These are phyloP conservation scores for Mythimna ferrago DNA, from an alignment of 2,888 invertebrate species.

Conservation along the genomic window DNA sequence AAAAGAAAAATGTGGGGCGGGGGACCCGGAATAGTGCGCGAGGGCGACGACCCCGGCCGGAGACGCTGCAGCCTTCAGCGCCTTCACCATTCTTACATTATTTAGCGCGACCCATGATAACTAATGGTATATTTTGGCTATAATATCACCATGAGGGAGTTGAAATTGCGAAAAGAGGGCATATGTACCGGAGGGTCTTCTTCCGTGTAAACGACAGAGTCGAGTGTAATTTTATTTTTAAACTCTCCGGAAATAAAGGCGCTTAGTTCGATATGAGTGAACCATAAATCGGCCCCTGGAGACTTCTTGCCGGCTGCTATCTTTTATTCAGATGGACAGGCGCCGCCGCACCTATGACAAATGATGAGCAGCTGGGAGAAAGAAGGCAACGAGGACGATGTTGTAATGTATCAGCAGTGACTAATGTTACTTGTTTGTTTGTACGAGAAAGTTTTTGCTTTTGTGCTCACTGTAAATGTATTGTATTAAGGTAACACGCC, in stretches of 20 bases:
- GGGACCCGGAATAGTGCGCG: slow-evolving; percentile 76
- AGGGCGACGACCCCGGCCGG: slow-evolving; percentile 82
- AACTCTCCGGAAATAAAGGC: slow-evolving; percentile 71
- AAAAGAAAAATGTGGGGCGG: slow-evolving; percentile 88
- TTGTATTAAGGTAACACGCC: slow-evolving; percentile 24
- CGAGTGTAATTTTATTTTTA: slow-evolving; percentile 71
- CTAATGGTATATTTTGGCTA: slow-evolving; percentile 74
- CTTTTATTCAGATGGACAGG: slow-evolving; percentile 82
- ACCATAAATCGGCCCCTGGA: slow-evolving; percentile 81
- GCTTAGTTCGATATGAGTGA: slow-evolving; percentile 70
- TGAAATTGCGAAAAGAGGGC: slow-evolving; percentile 64
- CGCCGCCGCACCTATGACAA: slow-evolving; percentile 72
- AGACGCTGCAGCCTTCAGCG: slow-evolving; percentile 75
- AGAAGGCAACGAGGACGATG: slow-evolving; percentile 56
- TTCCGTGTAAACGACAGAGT: slow-evolving; percentile 57
- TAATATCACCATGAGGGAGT: slow-evolving; percentile 69
- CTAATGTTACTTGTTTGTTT: slow-evolving; percentile 66
- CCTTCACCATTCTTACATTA: slow-evolving; percentile 80
- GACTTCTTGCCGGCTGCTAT: slow-evolving; percentile 78
- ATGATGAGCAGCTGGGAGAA: slow-evolving; percentile 71
- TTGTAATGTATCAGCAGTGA: slow-evolving; percentile 61
- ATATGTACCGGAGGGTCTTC: slow-evolving; percentile 31
- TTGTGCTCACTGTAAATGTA: slow-evolving; percentile 44
- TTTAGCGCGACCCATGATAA: slow-evolving; percentile 80
- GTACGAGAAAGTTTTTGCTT: slow-evolving; percentile 56